Conservation (phyloP, 2,113 vertebrate genomes). For the Cynocephalus volans region DNA sequence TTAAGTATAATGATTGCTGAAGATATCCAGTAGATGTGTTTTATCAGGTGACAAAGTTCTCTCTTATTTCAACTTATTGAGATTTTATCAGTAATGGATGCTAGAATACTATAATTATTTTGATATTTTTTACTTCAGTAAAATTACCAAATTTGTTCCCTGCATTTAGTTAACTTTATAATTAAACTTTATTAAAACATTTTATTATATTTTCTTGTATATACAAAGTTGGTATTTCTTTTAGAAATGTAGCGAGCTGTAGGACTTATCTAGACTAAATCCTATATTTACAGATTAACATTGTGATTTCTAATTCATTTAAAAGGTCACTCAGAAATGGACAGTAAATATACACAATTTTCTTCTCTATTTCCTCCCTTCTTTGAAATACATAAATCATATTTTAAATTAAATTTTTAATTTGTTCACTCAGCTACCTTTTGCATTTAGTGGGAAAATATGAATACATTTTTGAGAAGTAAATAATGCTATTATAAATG, state of each 20-base stretch:
- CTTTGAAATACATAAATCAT: neutral
- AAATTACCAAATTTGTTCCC: neutral
- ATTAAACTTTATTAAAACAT: neutral
- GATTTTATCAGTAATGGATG: neutral
- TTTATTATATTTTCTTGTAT: neutral
- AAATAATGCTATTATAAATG: neutral
- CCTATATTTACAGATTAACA: neutral
- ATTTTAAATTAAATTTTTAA: neutral
- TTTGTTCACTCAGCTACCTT: neutral
- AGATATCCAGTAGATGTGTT: neutral
- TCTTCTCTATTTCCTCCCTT: neutral
- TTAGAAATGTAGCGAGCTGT: neutral
- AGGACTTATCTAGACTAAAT: neutral
- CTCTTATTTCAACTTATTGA: neutral
- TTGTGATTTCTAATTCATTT: neutral
- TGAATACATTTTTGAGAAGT: neutral
- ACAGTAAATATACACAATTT: neutral
- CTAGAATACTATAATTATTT: neutral
- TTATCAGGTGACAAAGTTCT: neutral
- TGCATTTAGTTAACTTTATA: neutral
- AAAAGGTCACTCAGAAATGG: neutral
- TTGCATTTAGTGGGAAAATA: neutral
- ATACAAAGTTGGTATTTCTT: neutral
- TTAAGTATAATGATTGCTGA: neutral
- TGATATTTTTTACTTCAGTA: neutral